A percentile compares a stretch with the other conserved stretches of the same genome.
Evolutionary conservation across 1,140 invertebrate genomes (phyloP).

Genomic region (Adoxophyes honmai): DNA sequence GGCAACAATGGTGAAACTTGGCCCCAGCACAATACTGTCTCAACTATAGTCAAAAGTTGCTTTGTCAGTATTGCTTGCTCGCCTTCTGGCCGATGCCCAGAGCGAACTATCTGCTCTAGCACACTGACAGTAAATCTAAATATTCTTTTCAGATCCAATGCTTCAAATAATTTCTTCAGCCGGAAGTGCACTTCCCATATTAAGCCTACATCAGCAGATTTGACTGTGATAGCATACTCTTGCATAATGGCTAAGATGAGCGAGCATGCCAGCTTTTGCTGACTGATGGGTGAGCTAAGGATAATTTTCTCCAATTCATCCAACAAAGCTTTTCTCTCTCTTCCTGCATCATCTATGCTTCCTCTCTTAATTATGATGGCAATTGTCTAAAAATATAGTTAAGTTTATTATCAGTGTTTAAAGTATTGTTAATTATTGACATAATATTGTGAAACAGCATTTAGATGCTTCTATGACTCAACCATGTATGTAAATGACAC

Average conservation of each 20-base stretch:
- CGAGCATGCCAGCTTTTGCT: constrained; percentile 88
- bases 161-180: constrained; percentile 91
- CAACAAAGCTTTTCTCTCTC: constrained; percentile 83
- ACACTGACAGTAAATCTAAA: constrained; percentile 79
- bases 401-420: too few species aligned
- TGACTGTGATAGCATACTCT: constrained; percentile 91
- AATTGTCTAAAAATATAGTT: constrained; percentile 82
- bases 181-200: constrained; percentile 92
- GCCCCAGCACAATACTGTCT: constrained; percentile 86
- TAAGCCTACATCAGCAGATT: constrained; percentile 90
- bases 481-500: too few species aligned
- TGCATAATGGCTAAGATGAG: constrained; percentile 89
- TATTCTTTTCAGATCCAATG: constrained; percentile 86
- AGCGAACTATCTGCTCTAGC: constrained; percentile 77
- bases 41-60: constrained; percentile 84
- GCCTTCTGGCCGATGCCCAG: constrained; percentile 70
- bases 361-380: constrained; percentile 92
- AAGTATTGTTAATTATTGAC: too few species aligned
- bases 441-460: too few species aligned
- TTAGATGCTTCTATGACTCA: too few species aligned
- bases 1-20: constrained; percentile 82
- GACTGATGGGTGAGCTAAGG: constrained; percentile 58
- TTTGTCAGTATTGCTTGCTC: constrained; percentile 77
- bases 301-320: constrained; percentile 79
- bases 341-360: constrained; percentile 84